These are phyloP conservation scores for Sesamia nonagrioides DNA, from an alignment of 1,140 invertebrate genomes.

Conservation along the genomic window DNA sequence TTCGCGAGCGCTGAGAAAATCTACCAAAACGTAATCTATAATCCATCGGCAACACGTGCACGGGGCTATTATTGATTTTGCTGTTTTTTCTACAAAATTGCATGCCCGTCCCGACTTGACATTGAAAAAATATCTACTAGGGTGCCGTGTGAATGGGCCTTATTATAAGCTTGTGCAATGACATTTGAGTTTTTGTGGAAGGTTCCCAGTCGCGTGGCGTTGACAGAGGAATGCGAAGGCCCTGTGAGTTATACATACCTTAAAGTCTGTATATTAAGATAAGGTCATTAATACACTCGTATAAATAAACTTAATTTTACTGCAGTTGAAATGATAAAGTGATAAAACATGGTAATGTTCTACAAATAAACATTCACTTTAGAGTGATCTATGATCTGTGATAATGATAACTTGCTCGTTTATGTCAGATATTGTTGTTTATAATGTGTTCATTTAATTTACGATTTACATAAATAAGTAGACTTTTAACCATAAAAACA, in stretches of 20 bases:
- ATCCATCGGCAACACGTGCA: conserved; percentile 86
- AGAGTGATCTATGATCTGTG: neutral
- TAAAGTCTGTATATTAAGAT: conserved; percentile 30
- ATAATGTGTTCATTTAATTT: conserved; percentile 23
- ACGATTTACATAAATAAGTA: neutral
- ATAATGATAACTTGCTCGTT: conserved; percentile 12
- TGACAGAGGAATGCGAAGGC: conserved; percentile 63
- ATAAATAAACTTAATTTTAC: conserved; percentile 42
- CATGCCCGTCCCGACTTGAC: conserved; percentile 77
- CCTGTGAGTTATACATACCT: conserved; percentile 43
- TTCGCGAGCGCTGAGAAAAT: conserved; percentile 83
- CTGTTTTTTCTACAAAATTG: conserved; percentile 85
- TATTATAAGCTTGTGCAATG: conserved; percentile 86
- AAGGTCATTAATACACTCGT: conserved; percentile 39
- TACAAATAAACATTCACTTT: conserved; percentile 13
- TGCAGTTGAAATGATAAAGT: conserved; percentile 39
- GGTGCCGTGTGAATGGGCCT: conserved; percentile 80
- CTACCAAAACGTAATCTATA: conserved; percentile 84
- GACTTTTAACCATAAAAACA: neutral
- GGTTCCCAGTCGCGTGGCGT: conserved; percentile 66
- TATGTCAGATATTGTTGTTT: neutral
- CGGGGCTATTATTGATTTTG: conserved; percentile 86
- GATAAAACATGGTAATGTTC: conserved; percentile 26
- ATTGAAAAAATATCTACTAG: conserved; percentile 80
- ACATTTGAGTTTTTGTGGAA: conserved; percentile 76